Base-by-base conservation (phyloP, 2,113 vertebrate species). In the Ursus arctos region DNA sequence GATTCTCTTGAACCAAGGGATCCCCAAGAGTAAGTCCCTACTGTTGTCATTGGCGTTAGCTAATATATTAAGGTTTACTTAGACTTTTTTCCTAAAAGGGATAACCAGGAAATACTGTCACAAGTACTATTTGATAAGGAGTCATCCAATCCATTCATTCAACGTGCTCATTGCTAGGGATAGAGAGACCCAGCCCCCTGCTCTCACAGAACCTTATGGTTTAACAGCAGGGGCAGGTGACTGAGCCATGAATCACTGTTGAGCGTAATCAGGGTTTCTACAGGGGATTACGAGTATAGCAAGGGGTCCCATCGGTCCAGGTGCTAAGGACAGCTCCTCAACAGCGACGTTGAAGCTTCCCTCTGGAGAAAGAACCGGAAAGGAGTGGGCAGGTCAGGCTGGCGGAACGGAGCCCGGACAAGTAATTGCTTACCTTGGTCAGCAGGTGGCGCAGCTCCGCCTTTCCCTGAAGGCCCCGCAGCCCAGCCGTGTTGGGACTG, bases 401-500 rank as follows among this genome's bases (percentile, higher is more conserved):
- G 21, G 53, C 16, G 67, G 36, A 31, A 67, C 0, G 0, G 24
- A 71, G n/a, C 59, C 61, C 26, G 28, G 24, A 71, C 85, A 1
- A 53, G 79, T 69, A 76, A 86, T 65, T 43, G 76, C 98, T n/a
- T 97, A 99, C 99, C 99, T 98, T 99, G 67, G 97, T 97, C 94
- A 99, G 98, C 89, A 99, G 99, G 72, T 98, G 96, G 83, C 36
- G 98, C 96, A 99, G 99, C 94, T 99, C 98, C 8, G 98, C 97
- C 97, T 99, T 99, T 61, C 99, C 99, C 98, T 99, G 99, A 88
- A 99, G 98, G 69, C 98, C 98, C 88, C 99, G 98, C 57, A 99
- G 99, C 76, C 99, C 99, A 0, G 99, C 99, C 0, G 99, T 99
- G 97, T 99, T 99, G 0, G 99, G 99, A 97, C 99, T 99, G 99